Evolutionary conservation across 2,888 invertebrate genomes (phyloP).

Genomic region (Temnothorax ravouxi): DNA sequence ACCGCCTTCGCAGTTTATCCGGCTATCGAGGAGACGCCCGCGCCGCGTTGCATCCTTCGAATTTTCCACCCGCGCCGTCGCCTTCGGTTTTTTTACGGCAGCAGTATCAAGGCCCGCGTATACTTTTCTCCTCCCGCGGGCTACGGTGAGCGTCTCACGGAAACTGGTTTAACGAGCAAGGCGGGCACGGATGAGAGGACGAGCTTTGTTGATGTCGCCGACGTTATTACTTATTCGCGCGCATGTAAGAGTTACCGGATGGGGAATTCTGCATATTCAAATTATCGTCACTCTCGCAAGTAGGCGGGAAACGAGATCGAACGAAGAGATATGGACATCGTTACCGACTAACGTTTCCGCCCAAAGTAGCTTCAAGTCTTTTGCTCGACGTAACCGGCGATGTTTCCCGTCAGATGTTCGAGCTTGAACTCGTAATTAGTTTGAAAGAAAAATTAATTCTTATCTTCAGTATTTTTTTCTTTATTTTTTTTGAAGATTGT

Average conservation of each 20-base stretch:
- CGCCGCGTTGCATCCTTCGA: constrained; percentile 43
- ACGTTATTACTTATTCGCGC: constrained; percentile 76
- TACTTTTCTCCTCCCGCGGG: constrained; percentile 24
- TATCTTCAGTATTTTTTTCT: not conserved
- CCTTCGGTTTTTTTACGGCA: constrained; percentile 31
- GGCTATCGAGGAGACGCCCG: constrained; percentile 46
- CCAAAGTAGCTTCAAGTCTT: not conserved
- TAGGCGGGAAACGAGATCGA: constrained; percentile 56
- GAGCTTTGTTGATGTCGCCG: constrained; percentile 80
- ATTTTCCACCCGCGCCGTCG: constrained; percentile 18
- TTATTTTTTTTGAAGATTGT: not conserved
- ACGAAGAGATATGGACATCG: constrained; percentile 26
- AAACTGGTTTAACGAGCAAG: constrained; percentile 81
- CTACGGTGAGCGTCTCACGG: constrained; percentile 54
- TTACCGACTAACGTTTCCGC: constrained; percentile 22
- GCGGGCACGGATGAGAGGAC: constrained; percentile 67
- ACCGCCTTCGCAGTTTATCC: constrained; percentile 53
- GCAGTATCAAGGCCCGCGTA: not conserved
- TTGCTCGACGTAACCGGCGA: not conserved
- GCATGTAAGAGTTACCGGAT: constrained; percentile 65
- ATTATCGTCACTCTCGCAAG: constrained; percentile 52
- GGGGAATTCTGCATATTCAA: constrained; percentile 69
- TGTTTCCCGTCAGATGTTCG: not conserved
- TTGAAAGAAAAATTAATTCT: not conserved
- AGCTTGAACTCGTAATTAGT: not conserved